These are phyloP conservation scores for Hylomyscus alleni DNA, from an alignment of 2,797 vertebrate species.

Conservation along the genomic window DNA sequence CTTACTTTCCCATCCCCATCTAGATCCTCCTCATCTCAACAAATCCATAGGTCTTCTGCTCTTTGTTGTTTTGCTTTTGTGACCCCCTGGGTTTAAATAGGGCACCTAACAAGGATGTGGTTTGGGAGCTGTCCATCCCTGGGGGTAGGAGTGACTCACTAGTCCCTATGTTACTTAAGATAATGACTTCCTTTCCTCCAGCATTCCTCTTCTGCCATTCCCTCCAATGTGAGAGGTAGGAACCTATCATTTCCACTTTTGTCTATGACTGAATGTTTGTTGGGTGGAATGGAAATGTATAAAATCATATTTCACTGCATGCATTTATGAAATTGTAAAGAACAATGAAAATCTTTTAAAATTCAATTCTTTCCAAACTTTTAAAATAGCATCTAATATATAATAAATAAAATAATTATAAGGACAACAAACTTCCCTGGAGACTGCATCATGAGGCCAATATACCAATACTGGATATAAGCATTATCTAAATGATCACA, in stretches of 20 bases:
- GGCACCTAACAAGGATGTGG: too few species aligned
- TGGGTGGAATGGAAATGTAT: background rate
- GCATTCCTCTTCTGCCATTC: background rate
- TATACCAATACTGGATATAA: background rate
- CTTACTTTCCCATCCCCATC: background rate
- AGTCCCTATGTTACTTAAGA: background rate
- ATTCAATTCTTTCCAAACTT: conserved; percentile 41
- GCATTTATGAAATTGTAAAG: background rate
- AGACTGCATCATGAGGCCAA: background rate
- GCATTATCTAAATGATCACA: conserved; percentile 22
- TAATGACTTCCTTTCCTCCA: background rate
- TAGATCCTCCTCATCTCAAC: background rate
- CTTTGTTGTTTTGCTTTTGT: background rate
- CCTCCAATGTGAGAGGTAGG: background rate
- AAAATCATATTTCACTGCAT: background rate
- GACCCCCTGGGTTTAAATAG: background rate
- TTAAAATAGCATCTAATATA: background rate
- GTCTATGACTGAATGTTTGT: background rate
- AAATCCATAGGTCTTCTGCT: background rate
- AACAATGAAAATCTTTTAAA: background rate
- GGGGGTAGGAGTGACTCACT: background rate
- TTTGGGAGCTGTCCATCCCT: background rate
- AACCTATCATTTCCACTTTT: background rate
- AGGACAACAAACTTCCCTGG: background rate
- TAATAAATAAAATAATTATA: background rate